Base-by-base conservation (phyloP, 2,888 invertebrate species). In the Dryobotodes eremita region DNA sequence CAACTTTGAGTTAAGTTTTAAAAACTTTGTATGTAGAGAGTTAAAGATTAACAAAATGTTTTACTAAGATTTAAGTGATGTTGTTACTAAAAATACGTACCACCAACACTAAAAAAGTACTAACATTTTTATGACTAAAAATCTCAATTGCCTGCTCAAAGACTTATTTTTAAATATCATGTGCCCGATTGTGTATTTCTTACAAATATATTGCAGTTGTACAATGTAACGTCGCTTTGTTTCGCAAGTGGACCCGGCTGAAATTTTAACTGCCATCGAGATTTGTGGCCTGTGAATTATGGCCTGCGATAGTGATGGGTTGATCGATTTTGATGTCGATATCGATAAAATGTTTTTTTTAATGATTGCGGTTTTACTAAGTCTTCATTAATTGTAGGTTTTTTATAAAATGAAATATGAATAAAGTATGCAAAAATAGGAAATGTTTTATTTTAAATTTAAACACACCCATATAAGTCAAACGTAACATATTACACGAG, bases 221-320 rank as follows among this genome's bases (percentile, higher is more conserved):
- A 93, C 93, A 93, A 93, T 90, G 93, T 93, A 91, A 89, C 90
- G 55, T 85, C 85, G 86, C 92, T 94, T 94, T 93, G 92, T 94
- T 94, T 92, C 86, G 86, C 91, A 87, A 91, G 90, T 91, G 88
- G 91, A 86, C 89, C 79, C 88, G 89, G 88, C 91, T 92, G 92
- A 94, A 92, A 93, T 90, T 94, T 95, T 96, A 94, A 95, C 92
- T 92, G 92, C 90, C 92, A 90, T 89, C 90, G 92, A 93, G 95
- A 96, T 96, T 96, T 96, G 95, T 95, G 94, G 94, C 91, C 94
- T 92, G 95, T 95, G 94, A 95, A 92, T 95, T 95, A 95, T 94
- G 92, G 89, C 90, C 85, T 81, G 55, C 65, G 76, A 82, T 90
- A 94, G 95, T 90, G 94, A 89, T 84, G 93, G 23, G 75, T 57